Evolutionary conservation across 2,888 invertebrate genomes (phyloP), one percentile per base, ranked within the genome.

Genomic region (Dioctria rufipes): DNA sequence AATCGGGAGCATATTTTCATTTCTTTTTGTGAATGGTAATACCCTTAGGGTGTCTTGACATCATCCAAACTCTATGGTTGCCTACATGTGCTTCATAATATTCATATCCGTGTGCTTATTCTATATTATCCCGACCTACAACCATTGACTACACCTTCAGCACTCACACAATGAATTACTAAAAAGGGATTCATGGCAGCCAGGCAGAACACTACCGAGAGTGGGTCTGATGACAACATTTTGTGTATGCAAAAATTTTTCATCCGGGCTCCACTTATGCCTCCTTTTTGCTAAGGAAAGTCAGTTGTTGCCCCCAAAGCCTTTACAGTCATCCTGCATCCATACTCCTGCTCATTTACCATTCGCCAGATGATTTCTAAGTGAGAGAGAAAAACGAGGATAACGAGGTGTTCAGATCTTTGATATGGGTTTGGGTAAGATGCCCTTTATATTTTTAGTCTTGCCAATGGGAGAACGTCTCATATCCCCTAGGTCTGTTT

Each of bases 221-320:
- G 63, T 77, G 77, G 77, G 63, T 77, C 63, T 77, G 49, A 77
- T 77, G 77, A 77, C 77, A 77, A 77, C 49, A 63, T 77, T 77
- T 77, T 77, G 49, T 77, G 77, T 77, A 77, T 77, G 77, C 63
- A 77, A 77, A 77, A 77, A 61, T 63, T 63, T 63, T 63, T 77
- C 63, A 77, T 77, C 77, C 77, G 49, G 63, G 77, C 77, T n/a
- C 77, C 63, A 49, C 63, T 77, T 63, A 37, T 39, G 39, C 77
- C n/a, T 51, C 37, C 51, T 25, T 49, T 39, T 51, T 25, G 69
- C 39, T 63, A 43, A 63, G 42, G 77, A 77, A 77, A 61, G 63
- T 60, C 43, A 73, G 61, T 25, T 9, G 67, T 25, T 8, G 58
- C 73, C 54, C 54, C 73, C 13, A 3, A 73, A 46, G 54, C 73